Evolutionary conservation across 1,140 invertebrate species (phyloP).

Genomic region (Temnothorax longispinosus): DNA sequence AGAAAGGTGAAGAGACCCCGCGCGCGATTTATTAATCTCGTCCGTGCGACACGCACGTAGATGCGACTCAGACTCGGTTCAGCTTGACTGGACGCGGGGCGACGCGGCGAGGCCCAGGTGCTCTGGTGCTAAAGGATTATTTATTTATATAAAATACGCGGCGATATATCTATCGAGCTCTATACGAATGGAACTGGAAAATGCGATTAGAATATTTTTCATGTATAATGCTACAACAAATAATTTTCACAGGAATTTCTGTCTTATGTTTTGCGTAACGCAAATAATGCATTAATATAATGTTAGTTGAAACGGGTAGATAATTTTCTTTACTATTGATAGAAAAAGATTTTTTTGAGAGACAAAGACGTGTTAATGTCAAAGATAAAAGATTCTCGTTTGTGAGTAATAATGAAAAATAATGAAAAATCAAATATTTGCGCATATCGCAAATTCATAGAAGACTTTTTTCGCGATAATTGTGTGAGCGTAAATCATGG

Average conservation of each 20-base stretch:
- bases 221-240: not conserved
- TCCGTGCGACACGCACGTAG: conserved; percentile 72
- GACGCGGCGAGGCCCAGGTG: conserved; percentile 73
- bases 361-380: too few relatives aligned
- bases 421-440: too few relatives aligned
- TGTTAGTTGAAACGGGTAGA: not conserved
- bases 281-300: not conserved
- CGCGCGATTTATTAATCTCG: conserved; percentile 76
- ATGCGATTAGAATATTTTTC: conserved; percentile 32
- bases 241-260: conserved; percentile 35
- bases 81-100: conserved; percentile 57
- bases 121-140: conserved; percentile 69
- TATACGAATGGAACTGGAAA: conserved; percentile 50
- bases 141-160: conserved; percentile 71
- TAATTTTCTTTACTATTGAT: not conserved
- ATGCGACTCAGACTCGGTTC: conserved; percentile 60
- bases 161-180: conserved; percentile 43
- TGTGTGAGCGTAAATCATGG: conserved; percentile 75
- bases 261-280: not conserved
- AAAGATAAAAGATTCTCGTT: not conserved
- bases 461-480: not conserved
- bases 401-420: not conserved
- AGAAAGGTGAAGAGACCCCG: conserved; percentile 38
- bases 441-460: too few relatives aligned
- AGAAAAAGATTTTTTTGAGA: not conserved